phyloP scores from a whole-genome alignment of 1,140 invertebrate genomes.

The Rhizoglyphus robini region DNA sequence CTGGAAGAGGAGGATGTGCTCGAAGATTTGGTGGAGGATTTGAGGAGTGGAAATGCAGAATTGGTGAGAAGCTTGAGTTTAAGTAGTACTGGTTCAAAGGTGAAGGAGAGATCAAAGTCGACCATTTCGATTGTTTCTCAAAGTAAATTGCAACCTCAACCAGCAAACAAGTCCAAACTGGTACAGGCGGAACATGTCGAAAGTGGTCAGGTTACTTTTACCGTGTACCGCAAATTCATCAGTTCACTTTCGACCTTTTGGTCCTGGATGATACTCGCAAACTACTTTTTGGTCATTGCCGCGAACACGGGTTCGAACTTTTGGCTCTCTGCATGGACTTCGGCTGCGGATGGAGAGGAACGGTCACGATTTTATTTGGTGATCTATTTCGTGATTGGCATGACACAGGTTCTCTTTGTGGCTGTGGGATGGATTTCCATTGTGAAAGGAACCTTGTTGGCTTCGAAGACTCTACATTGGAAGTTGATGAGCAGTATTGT shows the following conservation, averaged over 20 bases:
- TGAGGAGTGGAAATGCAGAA: not conserved
- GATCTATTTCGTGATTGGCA: slow-evolving; percentile 26
- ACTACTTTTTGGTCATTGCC: slow-evolving; percentile 27
- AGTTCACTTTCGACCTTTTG: slow-evolving; percentile 24
- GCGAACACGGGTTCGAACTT: slow-evolving; percentile 81
- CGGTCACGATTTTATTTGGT: slow-evolving; percentile 13
- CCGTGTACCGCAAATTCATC: slow-evolving; percentile 55
- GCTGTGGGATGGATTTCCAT: slow-evolving; percentile 15
- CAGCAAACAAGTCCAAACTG: slow-evolving; percentile 41
- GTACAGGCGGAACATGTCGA: slow-evolving; percentile 77
- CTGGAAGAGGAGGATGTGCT: not conserved
- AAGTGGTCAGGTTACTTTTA: slow-evolving; percentile 75
- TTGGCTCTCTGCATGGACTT: slow-evolving; percentile 60
- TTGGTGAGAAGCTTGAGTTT: no score
- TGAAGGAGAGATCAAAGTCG: not conserved
- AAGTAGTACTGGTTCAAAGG: no score
- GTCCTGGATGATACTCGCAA: slow-evolving; percentile 23
- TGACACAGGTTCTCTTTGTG: slow-evolving; percentile 22
- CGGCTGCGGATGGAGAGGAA: not conserved
- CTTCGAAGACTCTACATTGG: slow-evolving; percentile 18
- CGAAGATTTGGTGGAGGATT: not conserved
- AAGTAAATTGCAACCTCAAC: not conserved
- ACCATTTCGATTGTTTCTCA: not conserved
- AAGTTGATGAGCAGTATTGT: slow-evolving; percentile 16
- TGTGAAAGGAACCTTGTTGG: slow-evolving; percentile 18